Conservation (phyloP, 2,888 invertebrate species). For the Rotaria socialis region DNA sequence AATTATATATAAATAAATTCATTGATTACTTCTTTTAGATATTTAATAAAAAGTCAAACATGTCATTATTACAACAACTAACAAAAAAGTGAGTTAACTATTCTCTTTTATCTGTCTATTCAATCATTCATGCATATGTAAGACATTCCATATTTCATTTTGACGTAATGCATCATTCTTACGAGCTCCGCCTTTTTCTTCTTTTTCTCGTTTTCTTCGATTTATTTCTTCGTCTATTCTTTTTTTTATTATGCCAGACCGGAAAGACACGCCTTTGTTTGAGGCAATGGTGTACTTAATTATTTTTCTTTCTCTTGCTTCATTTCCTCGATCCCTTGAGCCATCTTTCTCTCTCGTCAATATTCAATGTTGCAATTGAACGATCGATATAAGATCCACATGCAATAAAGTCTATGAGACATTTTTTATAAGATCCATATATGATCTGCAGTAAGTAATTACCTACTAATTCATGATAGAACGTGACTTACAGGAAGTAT, state of each 20-base stretch:
- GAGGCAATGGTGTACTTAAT: slow-evolving; percentile 14
- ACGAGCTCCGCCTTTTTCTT: not conserved
- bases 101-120: slow-evolving; percentile 4
- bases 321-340: not conserved
- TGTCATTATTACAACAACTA: slow-evolving; percentile 18
- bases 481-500: not conserved
- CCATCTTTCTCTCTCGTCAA: not conserved
- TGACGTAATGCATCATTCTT: slow-evolving; percentile 1
- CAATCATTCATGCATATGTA: slow-evolving; percentile 17
- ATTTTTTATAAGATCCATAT: not conserved
- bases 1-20: not conserved
- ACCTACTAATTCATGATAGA: not conserved
- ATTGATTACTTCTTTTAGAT: not conserved
- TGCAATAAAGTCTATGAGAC: not conserved
- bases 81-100: slow-evolving; percentile 19
- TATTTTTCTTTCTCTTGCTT: slow-evolving; percentile 8
- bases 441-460: not conserved
- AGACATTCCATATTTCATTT: slow-evolving; percentile 28
- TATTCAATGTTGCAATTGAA: not conserved
- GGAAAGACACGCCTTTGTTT: slow-evolving; percentile 12
- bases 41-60: not conserved
- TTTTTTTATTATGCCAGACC: not conserved
- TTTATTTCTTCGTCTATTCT: not conserved
- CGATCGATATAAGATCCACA: not conserved
- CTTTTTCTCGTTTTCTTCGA: not conserved